Base-by-base conservation (phyloP, 30 jellyfish, hydroid and myxozoan species). In the Rhopilema esculentum region DNA sequence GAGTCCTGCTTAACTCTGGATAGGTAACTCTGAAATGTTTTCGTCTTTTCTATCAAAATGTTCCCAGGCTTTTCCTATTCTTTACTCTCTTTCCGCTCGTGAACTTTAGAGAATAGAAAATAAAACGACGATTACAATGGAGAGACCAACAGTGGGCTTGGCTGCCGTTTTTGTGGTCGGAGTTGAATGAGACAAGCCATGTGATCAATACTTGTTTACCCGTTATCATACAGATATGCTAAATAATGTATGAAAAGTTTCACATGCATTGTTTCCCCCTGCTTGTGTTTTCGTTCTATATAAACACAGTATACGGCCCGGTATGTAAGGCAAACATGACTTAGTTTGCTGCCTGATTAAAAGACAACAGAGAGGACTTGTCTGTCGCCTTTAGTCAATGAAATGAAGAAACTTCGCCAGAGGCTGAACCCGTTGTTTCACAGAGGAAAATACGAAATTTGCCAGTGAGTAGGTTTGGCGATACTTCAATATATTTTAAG, bases 371-470 rank as follows among this genome's bases (percentile, higher is more conserved):
- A 40, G 57, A 40, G 57, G 57, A 40, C 12, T 12, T 40, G 57
- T 6, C 57, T 40, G 57, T 40, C 57, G 57, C 57, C 57, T 40
- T 40, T 40, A 40, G 57, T 12, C 57, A 40, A 2, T 12, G 12
- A 6, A 40, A 70, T 70, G 80, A 70, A 70, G 27, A 57, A 51
- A 4, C 4, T 70, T 23, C 80, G 80, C 33, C 62, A 70, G 24
- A 70, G 49, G 16, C 48, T 70, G n/a, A 70, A 70, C 48, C 80
- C 64, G 63, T 40, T 40, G 6, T 70, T 70, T 28, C 28, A 51
- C 16, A 70, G 80, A 70, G 27, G 49, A 8, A 70, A 70, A 27
- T 70, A 70, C 63, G 80, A 70, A 4, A 8, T 70, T 0, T 51
- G 8, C 33, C 21, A 62, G 80, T 70, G 63, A 70, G 80, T 25